Evolutionary conservation across 1,140 invertebrate species (phyloP), one percentile per base, ranked within the genome.

Genomic region (Dreissena polymorpha): DNA sequence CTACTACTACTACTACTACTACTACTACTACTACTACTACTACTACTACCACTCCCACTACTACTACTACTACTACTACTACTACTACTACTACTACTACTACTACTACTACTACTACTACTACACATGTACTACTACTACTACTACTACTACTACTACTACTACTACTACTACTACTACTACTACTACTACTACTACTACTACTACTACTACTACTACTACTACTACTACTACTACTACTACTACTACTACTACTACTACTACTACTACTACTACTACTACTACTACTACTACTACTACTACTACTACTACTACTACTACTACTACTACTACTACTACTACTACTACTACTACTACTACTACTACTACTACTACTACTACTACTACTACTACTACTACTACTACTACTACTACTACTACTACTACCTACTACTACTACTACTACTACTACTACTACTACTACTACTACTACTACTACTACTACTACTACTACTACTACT

Each of bases 311-410:
- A 78, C 71, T 65, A 85, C 82, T 83, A 69, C 81, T 83, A 84
- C 78, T 84, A 69, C 81, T 84, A 83, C 81, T 84, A 84, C 79
- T 83, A 84, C 80, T 83, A 84, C 8, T 83, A 69, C 79, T 83
- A 84, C 79, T 82, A 82, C 79, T 82, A 82, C 77, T 71, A 55
- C 65, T 85, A 51, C 72, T 60, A 39, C 79, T 77, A 23, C n/a
- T 51, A 57, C 27, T 67, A 49, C 65, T 55, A 21, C 13, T 74
- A 55, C 29, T 74, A 50, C 25, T 57, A 21, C 27, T 8, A 70
- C 25, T 21, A 50, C 23, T 23, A 77, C 12, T 39, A 67, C 27
- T 25, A 67, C 5, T 63, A 53, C 27, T 12, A 75, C 23, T 21
- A 75, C 10, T 21, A 0, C 23, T 13, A 25, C 0, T 53, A 27